Conservation (phyloP, 1,140 invertebrate genomes). For the Cherax quadricarinatus region DNA sequence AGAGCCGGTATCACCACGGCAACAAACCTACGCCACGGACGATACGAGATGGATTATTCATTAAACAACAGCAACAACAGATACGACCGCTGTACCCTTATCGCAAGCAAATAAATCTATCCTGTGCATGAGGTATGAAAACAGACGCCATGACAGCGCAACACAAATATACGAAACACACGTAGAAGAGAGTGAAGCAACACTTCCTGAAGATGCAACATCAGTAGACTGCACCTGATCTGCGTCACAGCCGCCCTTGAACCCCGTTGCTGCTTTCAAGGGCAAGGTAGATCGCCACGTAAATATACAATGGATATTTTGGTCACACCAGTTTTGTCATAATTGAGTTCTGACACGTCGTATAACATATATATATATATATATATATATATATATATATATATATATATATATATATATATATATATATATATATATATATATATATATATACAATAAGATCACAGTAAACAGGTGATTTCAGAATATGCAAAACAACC, state of each 20-base stretch:
- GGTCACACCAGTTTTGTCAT: neutral
- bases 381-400: conserved; percentile 46
- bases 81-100: neutral
- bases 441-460: conserved; percentile 30
- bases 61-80: neutral
- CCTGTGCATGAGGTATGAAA: too few relatives aligned
- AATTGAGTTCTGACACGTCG: neutral
- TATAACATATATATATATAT: neutral
- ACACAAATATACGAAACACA: too few relatives aligned
- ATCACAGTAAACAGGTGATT: too few relatives aligned
- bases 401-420: conserved; percentile 50
- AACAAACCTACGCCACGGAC: neutral
- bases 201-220: too few relatives aligned
- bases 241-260: neutral
- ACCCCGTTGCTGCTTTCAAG: neutral
- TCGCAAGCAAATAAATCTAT: too few relatives aligned
- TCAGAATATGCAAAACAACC: too few relatives aligned
- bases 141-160: too few relatives aligned
- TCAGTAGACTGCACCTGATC: neutral
- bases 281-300: too few relatives aligned
- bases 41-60: neutral
- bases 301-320: neutral
- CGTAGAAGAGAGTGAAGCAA: too few relatives aligned
- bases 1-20: neutral
- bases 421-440: conserved; percentile 47